Base-by-base conservation (phyloP, 2,888 invertebrate genomes). In the Tipula vernalis region DNA sequence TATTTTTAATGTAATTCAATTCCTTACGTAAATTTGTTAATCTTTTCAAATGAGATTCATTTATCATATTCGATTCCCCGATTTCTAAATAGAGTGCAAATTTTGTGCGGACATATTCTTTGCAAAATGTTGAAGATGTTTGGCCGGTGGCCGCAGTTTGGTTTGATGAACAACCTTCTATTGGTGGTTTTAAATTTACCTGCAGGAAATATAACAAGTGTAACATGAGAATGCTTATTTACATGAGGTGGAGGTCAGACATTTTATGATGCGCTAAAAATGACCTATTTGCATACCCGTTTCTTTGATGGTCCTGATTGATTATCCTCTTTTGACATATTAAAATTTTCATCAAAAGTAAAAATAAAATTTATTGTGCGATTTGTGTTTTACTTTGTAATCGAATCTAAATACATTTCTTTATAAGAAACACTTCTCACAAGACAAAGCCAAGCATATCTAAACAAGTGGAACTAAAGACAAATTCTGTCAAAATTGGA, bases 1-100 rank as follows among this genome's bases (percentile, higher is more conserved):
- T 96, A 87, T 94, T 94, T 90, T 95, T 96, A n/a, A 96, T 91
- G 90, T 94, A 95, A 88, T 95, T 95, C 87, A 96, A 91, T 91
- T 96, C 96, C 90, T 95, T 96, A 87, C 96, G 92, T 57, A 96
- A 91, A 51, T 93, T 92, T 90, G 95, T 95, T 87, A 96, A 93
- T 88, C 96, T 93, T 89, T 95, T 95, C 87, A 94, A 93, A 89
- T 96, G 96, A 87, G 94, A 92, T 89, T 96, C 96, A 71, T 94
- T 93, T 36, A 93, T 92, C 0, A 93, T 92, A 89, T 92, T 92
- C 89, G 93, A 94, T 15, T 89, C 89, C 0, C 89, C 90, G 41
- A 89, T 89, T 86, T 91, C 91, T 41, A 89, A 89, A 2, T 89
- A 88, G 15, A 90, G 89, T 0, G 89, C 88, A 6, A 89, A 89